phyloP scores from a whole-genome alignment of 1,140 invertebrate species.

The Penaeus japonicus region DNA sequence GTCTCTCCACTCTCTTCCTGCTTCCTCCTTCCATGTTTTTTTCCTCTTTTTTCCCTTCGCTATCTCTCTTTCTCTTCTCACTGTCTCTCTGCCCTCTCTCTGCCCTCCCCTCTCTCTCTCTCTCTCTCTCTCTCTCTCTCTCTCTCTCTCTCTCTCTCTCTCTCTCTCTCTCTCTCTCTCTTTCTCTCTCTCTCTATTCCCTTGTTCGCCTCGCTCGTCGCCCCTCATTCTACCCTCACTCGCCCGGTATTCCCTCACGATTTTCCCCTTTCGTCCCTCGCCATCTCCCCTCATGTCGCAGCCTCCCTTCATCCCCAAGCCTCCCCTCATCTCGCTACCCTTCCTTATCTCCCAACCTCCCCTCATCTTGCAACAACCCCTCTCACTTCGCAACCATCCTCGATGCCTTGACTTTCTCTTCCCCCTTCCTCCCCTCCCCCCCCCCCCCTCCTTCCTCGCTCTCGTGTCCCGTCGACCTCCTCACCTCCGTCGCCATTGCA shows the following conservation, averaged over 20 bases:
- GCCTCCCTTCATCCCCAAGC: background rate
- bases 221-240: background rate
- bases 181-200: background rate
- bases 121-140: background rate
- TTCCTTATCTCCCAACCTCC: background rate
- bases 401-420: background rate
- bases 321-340: background rate
- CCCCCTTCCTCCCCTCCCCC: background rate
- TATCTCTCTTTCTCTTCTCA: background rate
- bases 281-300: background rate
- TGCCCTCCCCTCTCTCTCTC: background rate
- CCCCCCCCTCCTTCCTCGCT: background rate
- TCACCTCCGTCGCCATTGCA: too few species aligned
- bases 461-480: background rate
- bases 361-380: too few species aligned
- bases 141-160: background rate
- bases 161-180: background rate
- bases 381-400: too few species aligned
- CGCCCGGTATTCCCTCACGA: background rate
- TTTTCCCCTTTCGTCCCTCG: background rate
- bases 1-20: background rate
- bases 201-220: background rate
- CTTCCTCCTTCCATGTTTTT: background rate
- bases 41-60: background rate
- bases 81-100: too few species aligned